Evolutionary conservation across 2,113 vertebrate genomes (phyloP), one percentile per base, ranked within the genome.

Genomic region (Pyxicephalus adspersus): DNA sequence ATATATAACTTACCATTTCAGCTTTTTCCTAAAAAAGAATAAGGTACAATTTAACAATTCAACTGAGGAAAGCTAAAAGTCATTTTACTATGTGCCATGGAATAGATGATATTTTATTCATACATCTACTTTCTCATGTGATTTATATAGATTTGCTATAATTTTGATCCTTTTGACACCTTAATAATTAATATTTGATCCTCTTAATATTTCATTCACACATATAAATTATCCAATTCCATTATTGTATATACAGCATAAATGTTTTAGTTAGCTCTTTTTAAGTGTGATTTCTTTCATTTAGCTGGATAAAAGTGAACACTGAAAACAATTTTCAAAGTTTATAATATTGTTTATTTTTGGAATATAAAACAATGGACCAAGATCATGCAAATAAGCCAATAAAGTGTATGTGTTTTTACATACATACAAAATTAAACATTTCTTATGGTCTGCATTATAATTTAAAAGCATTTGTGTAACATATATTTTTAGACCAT

Each of bases 131-230:
- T 45, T 45, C 38, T 45, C 38, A 25, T 61, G 22, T 61, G 58
- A 61, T 61, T 61, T 61, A 25, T 61, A 61, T 61, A 25, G 58
- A 61, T 61, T 61, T 61, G 22, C 58, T 61, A 61, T 61, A 25
- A 61, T 61, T 61, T 61, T 61, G 58, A 61, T 61, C 58, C 58
- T 25, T 61, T 61, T 61, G 22, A 61, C 22, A 61, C 22, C 58
- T 61, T 61, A 61, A 61, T 61, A 61, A 61, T 61, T 61, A 61
- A 61, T 61, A 61, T 61, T 25, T 61, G 58, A 61, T 61, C 58
- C 58, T 13, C 58, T 61, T 23, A 61, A 61, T 61, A 61, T 61
- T 61, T 26, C 58, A 61, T 61, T 61, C 25, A 61, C 58, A 60
- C 58, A 61, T 61, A 61, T 61, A 61, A 61, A 61, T 61, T 61